Evolutionary conservation across 2,888 invertebrate genomes (phyloP).

Genomic region (Rotaria socialis): DNA sequence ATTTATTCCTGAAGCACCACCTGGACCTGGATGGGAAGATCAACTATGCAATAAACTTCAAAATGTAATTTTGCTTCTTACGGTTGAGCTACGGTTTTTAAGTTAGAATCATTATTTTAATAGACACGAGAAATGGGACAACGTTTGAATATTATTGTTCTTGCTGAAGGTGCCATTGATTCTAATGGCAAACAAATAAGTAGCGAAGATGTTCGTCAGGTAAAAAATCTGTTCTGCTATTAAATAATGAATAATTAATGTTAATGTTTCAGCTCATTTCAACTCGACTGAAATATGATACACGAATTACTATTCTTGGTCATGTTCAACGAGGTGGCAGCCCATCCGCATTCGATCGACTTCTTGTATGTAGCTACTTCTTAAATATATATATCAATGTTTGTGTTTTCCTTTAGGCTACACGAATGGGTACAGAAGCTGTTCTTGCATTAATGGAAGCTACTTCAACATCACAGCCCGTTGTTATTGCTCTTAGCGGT

Average conservation of each 20-base stretch:
- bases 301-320: conserved; percentile 91
- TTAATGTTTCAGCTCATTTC: conserved; percentile 65
- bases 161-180: conserved; percentile 96
- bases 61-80: conserved; percentile 61
- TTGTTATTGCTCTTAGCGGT: conserved; percentile 87
- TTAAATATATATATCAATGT: conserved; percentile 9
- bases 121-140: conserved; percentile 87
- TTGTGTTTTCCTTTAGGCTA: conserved; percentile 65
- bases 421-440: conserved; percentile 98
- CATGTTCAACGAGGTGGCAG: conserved; percentile 97
- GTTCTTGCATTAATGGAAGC: conserved; percentile 96
- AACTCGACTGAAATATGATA: conserved; percentile 87
- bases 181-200: conserved; percentile 86
- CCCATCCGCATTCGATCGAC: conserved; percentile 95
- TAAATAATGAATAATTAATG: not conserved
- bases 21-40: conserved; percentile 81
- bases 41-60: conserved; percentile 88
- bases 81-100: too few species aligned
- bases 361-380: conserved; percentile 59
- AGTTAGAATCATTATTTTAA: conserved; percentile 5
- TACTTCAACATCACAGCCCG: conserved; percentile 77
- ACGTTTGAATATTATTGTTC: conserved; percentile 92
- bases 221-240: not conserved
- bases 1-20: conserved; percentile 96
- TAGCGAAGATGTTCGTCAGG: conserved; percentile 72